Conservation (phyloP, 30 jellyfish, hydroid and myxozoan genomes). For the Turritopsis dohrnii region DNA sequence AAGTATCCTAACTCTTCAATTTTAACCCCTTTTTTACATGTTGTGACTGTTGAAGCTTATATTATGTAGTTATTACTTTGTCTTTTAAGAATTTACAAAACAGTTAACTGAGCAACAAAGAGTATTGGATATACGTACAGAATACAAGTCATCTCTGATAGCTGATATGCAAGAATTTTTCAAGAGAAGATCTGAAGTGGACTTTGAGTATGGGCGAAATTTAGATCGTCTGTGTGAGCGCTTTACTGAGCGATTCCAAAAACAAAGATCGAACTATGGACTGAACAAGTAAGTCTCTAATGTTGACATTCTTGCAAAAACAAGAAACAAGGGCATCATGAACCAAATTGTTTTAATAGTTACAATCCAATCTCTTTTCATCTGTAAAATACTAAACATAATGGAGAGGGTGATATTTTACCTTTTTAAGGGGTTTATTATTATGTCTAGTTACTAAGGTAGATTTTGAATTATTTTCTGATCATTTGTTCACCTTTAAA, state of each 20-base stretch:
- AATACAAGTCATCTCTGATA: conserved; percentile 53
- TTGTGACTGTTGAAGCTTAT: too few species aligned
- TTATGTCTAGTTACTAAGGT: too few species aligned
- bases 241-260: conserved; percentile 63
- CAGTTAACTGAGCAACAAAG: conserved; percentile 81
- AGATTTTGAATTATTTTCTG: too few species aligned
- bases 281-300: conserved; percentile 43
- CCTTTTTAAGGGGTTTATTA: too few species aligned
- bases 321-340: too few species aligned
- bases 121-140: conserved; percentile 76
- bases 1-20: too few species aligned
- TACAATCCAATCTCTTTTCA: too few species aligned
- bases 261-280: conserved; percentile 80
- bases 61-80: not conserved
- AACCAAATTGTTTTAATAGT: too few species aligned
- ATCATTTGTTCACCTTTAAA: too few species aligned
- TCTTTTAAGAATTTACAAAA: conserved; percentile 60
- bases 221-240: conserved; percentile 82
- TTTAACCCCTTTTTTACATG: too few species aligned
- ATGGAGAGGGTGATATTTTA: too few species aligned
- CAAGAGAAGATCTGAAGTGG: conserved; percentile 79
- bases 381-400: too few species aligned
- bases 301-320: not conserved
- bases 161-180: conserved; percentile 77
- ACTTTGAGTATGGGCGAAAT: conserved; percentile 76